These are phyloP conservation scores for Lasioglossum lativentre DNA, from an alignment of 2,888 invertebrate genomes.

Conservation along the genomic window DNA sequence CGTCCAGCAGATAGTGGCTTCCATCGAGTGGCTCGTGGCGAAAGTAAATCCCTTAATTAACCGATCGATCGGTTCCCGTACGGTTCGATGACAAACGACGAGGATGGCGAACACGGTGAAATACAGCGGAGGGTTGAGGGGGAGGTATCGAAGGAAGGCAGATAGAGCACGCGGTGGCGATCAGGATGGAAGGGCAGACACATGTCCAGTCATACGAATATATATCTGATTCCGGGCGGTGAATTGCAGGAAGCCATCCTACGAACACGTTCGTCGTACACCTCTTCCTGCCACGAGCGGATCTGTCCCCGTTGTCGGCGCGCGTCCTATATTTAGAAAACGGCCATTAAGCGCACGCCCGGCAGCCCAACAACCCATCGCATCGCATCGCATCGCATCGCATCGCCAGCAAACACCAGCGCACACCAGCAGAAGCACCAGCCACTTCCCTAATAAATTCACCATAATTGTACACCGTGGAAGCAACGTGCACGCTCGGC, in stretches of 20 bases:
- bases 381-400: background rate
- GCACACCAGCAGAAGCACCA: background rate
- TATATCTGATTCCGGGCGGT: conserved; percentile 67
- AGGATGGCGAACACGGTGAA: background rate
- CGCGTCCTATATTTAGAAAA: conserved; percentile 68
- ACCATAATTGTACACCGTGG: conserved; percentile 45
- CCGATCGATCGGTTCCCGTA: conserved; percentile 31
- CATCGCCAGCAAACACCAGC: background rate
- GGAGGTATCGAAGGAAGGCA: background rate
- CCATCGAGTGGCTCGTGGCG: conserved; percentile 52
- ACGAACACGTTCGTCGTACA: conserved; percentile 69
- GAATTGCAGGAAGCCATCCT: conserved; percentile 69
- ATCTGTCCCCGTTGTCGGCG: conserved; percentile 30
- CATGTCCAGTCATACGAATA: conserved; percentile 70
- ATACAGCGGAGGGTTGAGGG: background rate
- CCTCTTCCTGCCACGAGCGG: conserved; percentile 66
- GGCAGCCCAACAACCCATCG: background rate
- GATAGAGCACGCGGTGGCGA: conserved; percentile 1
- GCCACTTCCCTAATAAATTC: conserved; percentile 57
- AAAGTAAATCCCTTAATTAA: conserved; percentile 60
- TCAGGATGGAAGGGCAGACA: conserved; percentile 39
- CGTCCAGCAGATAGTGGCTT: conserved; percentile 33
- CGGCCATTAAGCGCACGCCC: conserved; percentile 48
- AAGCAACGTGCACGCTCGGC: conserved; percentile 6
- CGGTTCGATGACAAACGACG: background rate